Evolutionary conservation across 2,888 invertebrate species (phyloP).

Genomic region (Drosophila quinaria): DNA sequence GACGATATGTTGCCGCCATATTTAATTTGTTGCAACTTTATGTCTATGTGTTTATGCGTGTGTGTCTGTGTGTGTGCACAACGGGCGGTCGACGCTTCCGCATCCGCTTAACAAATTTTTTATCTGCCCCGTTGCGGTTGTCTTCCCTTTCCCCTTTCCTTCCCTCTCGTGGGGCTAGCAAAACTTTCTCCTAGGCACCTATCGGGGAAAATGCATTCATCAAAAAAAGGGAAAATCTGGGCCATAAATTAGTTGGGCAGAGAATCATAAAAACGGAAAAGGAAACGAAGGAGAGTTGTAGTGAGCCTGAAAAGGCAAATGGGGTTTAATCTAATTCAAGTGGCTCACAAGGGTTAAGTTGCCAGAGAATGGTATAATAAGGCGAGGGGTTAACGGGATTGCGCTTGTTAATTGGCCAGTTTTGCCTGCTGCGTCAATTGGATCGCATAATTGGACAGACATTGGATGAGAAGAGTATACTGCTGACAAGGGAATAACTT

Average conservation of each 20-base stretch:
- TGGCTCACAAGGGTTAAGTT: constrained; percentile 54
- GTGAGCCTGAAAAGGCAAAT: constrained; percentile 48
- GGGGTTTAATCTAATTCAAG: constrained; percentile 71
- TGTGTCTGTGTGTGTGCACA: constrained; percentile 16
- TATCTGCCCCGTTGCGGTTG: constrained; percentile 47
- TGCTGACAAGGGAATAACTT: neutral
- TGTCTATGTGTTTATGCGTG: constrained; percentile 12
- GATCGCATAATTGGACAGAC: constrained; percentile 40
- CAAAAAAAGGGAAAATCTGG: constrained; percentile 57
- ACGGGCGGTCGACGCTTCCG: constrained; percentile 57
- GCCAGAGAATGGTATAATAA: constrained; percentile 34
- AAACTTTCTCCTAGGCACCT: constrained; percentile 57
- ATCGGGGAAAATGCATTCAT: constrained; percentile 61
- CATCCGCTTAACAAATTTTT: constrained; percentile 57
- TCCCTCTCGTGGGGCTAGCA: constrained; percentile 15
- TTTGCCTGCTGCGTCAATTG: constrained; percentile 30
- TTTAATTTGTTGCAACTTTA: constrained; percentile 74
- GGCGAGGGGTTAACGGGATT: constrained; percentile 30
- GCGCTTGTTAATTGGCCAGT: constrained; percentile 45
- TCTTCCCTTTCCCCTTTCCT: too few species aligned
- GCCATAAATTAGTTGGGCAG: constrained; percentile 68
- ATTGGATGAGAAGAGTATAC: constrained; percentile 5
- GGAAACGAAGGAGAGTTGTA: constrained; percentile 10
- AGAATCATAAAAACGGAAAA: constrained; percentile 41
- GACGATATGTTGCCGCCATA: constrained; percentile 78